phyloP scores from a whole-genome alignment of 2,113 vertebrate species.

The Raja brachyura region DNA sequence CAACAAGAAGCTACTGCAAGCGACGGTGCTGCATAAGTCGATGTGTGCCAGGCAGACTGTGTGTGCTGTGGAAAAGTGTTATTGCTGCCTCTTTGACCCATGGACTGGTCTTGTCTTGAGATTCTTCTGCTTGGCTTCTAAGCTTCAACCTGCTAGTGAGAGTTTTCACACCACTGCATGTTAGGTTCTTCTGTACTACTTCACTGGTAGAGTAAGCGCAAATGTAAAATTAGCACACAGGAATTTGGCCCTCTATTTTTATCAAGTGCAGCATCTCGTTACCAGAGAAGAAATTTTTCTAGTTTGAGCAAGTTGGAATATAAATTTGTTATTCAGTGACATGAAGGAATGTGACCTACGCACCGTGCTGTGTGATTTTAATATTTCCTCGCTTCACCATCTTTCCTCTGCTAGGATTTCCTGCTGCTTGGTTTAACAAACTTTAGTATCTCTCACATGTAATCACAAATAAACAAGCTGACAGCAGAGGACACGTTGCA shows the following conservation, averaged over 20 bases:
- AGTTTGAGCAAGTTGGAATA: background rate
- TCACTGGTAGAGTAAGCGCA: background rate
- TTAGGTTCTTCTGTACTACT: background rate
- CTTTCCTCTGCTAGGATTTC: background rate
- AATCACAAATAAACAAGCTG: no score
- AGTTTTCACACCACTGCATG: background rate
- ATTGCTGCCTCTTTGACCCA: constrained; percentile 2
- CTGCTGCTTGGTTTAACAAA: background rate
- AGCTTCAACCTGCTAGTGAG: background rate
- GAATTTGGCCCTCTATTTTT: background rate
- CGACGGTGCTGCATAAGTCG: background rate
- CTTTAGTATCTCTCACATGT: background rate
- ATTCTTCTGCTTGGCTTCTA: background rate
- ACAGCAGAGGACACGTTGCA: background rate
- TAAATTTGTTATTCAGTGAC: background rate
- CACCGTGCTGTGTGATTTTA: background rate
- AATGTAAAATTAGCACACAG: constrained; percentile 9
- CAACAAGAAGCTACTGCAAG: background rate
- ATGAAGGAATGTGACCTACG: background rate
- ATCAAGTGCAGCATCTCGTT: background rate
- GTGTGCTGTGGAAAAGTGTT: background rate
- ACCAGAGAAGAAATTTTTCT: background rate
- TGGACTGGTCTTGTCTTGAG: background rate
- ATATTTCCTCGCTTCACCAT: background rate
- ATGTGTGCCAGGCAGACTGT: constrained; percentile 3